Evolutionary conservation across 2,888 invertebrate genomes (phyloP), one percentile per base, ranked within the genome.

Genomic region (Leptinotarsa juncta): DNA sequence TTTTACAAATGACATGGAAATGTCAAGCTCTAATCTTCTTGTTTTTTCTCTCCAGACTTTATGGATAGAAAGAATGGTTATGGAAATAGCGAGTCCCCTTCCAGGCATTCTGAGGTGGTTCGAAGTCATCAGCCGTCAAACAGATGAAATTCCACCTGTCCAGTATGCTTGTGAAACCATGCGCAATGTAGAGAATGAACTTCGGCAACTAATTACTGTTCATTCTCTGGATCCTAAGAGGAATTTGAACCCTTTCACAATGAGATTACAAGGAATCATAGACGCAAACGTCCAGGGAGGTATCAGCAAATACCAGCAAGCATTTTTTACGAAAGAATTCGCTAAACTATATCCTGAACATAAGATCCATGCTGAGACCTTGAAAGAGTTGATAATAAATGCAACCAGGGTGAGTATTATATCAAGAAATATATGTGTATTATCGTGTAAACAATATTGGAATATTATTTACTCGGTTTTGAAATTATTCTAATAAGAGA

Each of bases 231-330:
- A 96, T 82, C 94, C 95, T 0, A 92, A 94, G 69, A 90, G 94
- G 32, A 97, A 96, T 86, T 94, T 97, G 77, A 96, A 96, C 88
- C 97, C 96, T 0, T 95, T 97, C 85, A 96, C 96, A 3, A 97
- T 97, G 97, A 90, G 97, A 26, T 88, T 98, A 16, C 88, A 88
- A 79, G 98, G 98, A 2, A 96, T 97, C 50, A 96, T 98, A 79
- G 97, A 98, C 88, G 97, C 98, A 0, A 97, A 97, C 84, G 98
- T 98, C 0, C 96, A 97, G 91, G 96, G 98, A 3, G 98, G 98
- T 16, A 94, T 97, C 75, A 93, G 95, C 67, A 98, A 97, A 87
- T 98, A 98, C 86, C 97, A 97, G 85, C 97, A 97, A 82, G 97
- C 98, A 0, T 98, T 98, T 88, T 93, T 98, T 77, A 94, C 93